Conservation (phyloP, 92 coral and sea anemone species). For the Scolanthus callimorphus region DNA sequence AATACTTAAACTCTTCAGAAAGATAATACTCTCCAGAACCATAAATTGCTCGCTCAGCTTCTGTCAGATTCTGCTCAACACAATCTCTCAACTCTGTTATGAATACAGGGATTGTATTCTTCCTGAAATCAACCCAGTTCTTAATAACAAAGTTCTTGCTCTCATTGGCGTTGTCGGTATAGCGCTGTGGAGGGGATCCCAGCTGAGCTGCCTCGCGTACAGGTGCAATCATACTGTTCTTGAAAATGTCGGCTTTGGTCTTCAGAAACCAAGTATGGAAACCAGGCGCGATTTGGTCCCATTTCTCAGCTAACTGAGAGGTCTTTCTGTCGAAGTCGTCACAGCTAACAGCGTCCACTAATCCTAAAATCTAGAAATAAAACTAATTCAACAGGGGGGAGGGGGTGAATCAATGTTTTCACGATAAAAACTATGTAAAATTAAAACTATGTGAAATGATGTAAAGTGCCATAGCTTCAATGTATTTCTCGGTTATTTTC, state of each 20-base stretch:
- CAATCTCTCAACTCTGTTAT: conserved; percentile 22
- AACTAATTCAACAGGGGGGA: no score
- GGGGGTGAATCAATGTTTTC: no score
- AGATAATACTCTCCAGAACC: no score
- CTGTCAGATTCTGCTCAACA: no score
- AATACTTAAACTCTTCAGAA: no score
- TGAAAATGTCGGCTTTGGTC: conserved; percentile 22
- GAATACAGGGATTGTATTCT: conserved; percentile 37
- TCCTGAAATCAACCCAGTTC: conserved; percentile 42
- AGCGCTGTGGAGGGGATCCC: conserved; percentile 46
- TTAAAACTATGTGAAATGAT: no score
- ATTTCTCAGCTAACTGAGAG: conserved; percentile 25
- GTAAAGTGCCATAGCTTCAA: no score
- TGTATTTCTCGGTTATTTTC: no score
- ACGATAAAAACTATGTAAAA: no score
- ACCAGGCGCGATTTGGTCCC: conserved; percentile 57
- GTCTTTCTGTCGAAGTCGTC: conserved; percentile 13
- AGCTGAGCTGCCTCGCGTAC: conserved; percentile 44
- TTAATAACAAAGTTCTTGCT: conserved; percentile 42
- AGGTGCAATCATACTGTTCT: conserved; percentile 42
- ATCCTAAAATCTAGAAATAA: conserved; percentile 23
- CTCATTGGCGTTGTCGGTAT: conserved; percentile 41
- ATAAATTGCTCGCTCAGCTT: no score
- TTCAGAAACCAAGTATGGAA: conserved; percentile 41
- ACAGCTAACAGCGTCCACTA: conserved; percentile 22